Evolutionary conservation across 64 coral and sea anemone species (phyloP), one percentile per base, ranked within the genome.

Genomic region (Anthopleura sola): DNA sequence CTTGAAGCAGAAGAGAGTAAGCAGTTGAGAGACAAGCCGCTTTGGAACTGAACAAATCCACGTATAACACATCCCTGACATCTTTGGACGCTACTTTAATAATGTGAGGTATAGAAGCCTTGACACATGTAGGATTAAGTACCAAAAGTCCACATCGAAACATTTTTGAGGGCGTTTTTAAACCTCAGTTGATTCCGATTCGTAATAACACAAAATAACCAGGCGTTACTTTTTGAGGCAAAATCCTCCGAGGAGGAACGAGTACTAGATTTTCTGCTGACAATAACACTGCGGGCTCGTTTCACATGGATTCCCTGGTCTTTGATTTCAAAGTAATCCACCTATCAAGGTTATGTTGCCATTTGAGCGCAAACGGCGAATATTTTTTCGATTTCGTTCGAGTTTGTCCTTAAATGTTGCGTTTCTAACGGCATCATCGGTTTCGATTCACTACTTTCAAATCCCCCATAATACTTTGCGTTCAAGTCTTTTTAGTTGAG

Each of bases 101-200:
- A 29, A 92, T 74, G 6, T 38, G 53, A 0, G 87, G 84, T 53
- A 96, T 84, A 85, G 84, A 88, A 36, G 83, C 81, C 31, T 31
- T 92, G 37, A 92, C 20, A 82, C 90, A 92, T 18, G 94, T 83
- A 47, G 94, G 90, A 37, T 90, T 89, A 2, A 96, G 57, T 6
- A 96, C 91, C 40, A 96, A 49, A 56, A 96, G 86, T 44, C 94
- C 94, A 56, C 91, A 96, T 32, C 94, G 94, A 87, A 96, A 90
- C 90, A 96, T 96, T 37, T 77, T 82, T 53, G 75, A 60, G 44
- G 54, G 12, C 34, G 51, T 31, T 33, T 85, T 69, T 6, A n/a
- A 17, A 71, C 28, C 58, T 11, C 3, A 3, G 6, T 71, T 12
- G 7, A 71, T 34, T 82, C 60, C 81, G 46, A 40, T n/a, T 49